Percentiles rank a stretch among this genome's conserved stretches.
phyloP scores from a whole-genome alignment of 2,113 vertebrate species.

The Platycercus adscitus region DNA sequence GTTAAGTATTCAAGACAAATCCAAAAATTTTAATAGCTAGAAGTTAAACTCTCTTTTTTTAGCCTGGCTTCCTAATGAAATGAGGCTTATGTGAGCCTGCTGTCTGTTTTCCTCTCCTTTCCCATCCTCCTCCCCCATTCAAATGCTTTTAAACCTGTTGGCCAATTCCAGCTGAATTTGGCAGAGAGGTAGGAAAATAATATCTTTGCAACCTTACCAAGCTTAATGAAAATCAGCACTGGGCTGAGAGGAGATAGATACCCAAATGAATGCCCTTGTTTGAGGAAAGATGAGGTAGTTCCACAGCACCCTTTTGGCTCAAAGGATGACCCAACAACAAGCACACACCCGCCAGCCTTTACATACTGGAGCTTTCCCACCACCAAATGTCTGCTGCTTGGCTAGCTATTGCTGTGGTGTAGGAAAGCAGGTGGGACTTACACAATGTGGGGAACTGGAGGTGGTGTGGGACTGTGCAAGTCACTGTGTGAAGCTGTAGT shows the following conservation, averaged over 20 bases:
- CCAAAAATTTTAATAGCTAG: not conserved
- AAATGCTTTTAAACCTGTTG: conserved; percentile 51
- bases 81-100: conserved; percentile 45
- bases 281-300: not conserved
- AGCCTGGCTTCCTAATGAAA: conserved; percentile 17
- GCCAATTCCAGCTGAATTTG: conserved; percentile 51
- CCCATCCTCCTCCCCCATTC: conserved; percentile 30
- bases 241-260: not conserved
- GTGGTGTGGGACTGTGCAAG: not conserved
- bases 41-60: not conserved
- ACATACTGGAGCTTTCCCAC: not conserved
- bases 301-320: not conserved
- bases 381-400: not conserved
- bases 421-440: not conserved
- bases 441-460: not conserved
- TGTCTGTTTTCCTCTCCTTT: conserved; percentile 53
- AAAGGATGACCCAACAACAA: not conserved
- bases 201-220: conserved; percentile 1
- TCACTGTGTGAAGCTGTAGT: not conserved
- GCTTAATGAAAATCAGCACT: not conserved
- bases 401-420: not conserved
- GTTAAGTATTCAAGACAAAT: not conserved
- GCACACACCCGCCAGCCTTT: not conserved
- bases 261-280: not conserved
- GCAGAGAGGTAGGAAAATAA: conserved; percentile 12